Percentiles rank a stretch among this genome's conserved stretches.
Conservation (phyloP, 2,113 vertebrate species). For the Hippocampus comes region DNA sequence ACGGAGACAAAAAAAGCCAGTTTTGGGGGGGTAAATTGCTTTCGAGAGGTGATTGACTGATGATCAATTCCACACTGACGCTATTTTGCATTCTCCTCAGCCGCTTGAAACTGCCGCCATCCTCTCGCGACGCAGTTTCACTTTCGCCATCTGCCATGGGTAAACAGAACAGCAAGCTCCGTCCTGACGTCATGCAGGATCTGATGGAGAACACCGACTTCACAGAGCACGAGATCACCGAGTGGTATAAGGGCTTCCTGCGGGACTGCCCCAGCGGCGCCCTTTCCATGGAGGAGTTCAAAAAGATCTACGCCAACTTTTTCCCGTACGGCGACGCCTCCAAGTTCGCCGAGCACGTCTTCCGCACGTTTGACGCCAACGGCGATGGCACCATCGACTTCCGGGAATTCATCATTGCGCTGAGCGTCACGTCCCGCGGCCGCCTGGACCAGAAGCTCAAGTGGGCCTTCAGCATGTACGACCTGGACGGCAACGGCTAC, state of each 20-base stretch:
- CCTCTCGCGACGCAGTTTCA: constrained; percentile 22
- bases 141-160: constrained; percentile 77
- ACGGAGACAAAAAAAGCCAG: no score
- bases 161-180: constrained; percentile 99
- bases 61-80: no score
- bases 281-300: constrained; percentile 97
- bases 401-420: constrained; percentile 97
- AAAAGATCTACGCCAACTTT: constrained; percentile 99
- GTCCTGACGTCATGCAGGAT: constrained; percentile 98
- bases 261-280: constrained; percentile 98
- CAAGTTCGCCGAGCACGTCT: constrained; percentile 97
- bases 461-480: constrained; percentile 99
- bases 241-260: constrained; percentile 99
- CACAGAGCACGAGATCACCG: constrained; percentile 95
- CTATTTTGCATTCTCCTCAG: background rate
- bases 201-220: constrained; percentile 98
- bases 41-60: no score
- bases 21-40: no score
- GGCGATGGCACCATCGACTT: constrained; percentile 97
- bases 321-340: constrained; percentile 98
- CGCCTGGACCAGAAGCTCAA: constrained; percentile 98
- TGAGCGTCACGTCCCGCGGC: constrained; percentile 93
- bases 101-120: constrained; percentile 31
- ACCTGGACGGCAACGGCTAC: constrained; percentile 97
- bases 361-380: constrained; percentile 97